Conservation (phyloP, 1,140 invertebrate species). For the Lepidurus apus region DNA sequence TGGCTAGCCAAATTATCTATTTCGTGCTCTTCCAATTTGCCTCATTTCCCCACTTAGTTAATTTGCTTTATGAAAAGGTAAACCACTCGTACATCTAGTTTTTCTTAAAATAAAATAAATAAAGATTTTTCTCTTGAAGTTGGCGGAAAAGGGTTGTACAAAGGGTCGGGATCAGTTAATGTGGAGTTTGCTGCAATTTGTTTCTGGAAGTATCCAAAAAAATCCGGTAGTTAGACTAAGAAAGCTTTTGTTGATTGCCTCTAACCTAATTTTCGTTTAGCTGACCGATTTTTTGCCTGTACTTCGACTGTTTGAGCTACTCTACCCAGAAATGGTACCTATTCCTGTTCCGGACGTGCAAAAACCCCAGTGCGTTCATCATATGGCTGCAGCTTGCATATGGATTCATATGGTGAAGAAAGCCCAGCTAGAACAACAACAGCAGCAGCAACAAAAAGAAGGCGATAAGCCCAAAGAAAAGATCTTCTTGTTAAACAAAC, state of each 20-base stretch:
- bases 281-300: constrained; percentile 84
- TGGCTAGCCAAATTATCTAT: constrained; percentile 92
- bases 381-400: constrained; percentile 90
- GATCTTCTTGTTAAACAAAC: constrained; percentile 23
- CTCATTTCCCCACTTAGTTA: constrained; percentile 85
- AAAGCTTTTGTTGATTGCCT: neutral
- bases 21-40: constrained; percentile 93
- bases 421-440: constrained; percentile 48
- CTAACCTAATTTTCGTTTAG: constrained; percentile 42
- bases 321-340: constrained; percentile 87
- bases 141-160: constrained; percentile 70
- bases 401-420: constrained; percentile 95
- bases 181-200: constrained; percentile 96
- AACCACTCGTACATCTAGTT: constrained; percentile 24
- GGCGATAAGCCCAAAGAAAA: constrained; percentile 48
- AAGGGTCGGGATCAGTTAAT: constrained; percentile 91
- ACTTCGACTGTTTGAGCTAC: constrained; percentile 80
- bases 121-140: constrained; percentile 45
- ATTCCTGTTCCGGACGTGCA: constrained; percentile 82
- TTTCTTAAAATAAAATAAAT: constrained; percentile 30
- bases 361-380: constrained; percentile 75
- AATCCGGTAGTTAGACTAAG: constrained; percentile 62
- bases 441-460: constrained; percentile 67
- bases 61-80: constrained; percentile 79
- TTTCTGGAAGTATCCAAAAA: constrained; percentile 91